Evolutionary conservation across 2,888 invertebrate species (phyloP).

Genomic region (Lycaena phlaeas): DNA sequence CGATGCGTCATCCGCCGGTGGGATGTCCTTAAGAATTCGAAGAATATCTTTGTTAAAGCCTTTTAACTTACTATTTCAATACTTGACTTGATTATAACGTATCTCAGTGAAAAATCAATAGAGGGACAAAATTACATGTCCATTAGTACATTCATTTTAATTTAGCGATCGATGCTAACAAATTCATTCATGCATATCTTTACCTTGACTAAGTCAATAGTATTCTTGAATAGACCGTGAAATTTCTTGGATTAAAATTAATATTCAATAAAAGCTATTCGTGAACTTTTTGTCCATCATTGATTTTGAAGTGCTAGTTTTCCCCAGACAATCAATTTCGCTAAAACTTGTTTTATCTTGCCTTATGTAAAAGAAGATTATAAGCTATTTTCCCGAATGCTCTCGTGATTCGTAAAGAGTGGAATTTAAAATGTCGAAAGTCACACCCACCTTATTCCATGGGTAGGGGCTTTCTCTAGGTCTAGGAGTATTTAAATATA

Average conservation of each 20-base stretch:
- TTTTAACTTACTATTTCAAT: too few relatives aligned
- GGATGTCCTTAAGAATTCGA: slow-evolving; percentile 72
- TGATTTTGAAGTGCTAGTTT: neutral
- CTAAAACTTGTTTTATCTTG: neutral
- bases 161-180: slow-evolving; percentile 58
- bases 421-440: too few relatives aligned
- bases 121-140: slow-evolving; percentile 5
- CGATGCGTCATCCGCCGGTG: slow-evolving; percentile 77
- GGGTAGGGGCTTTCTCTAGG: too few relatives aligned
- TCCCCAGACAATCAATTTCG: neutral
- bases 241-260: neutral
- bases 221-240: neutral
- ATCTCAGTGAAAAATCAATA: too few relatives aligned
- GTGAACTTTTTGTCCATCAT: neutral
- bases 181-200: slow-evolving; percentile 55
- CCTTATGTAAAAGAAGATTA: too few relatives aligned
- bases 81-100: too few relatives aligned
- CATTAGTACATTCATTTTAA: slow-evolving; percentile 11
- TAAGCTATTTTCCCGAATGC: too few relatives aligned
- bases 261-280: neutral
- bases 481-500: too few relatives aligned
- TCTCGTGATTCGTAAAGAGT: too few relatives aligned
- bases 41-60: too few relatives aligned
- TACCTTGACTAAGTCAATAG: slow-evolving; percentile 28
- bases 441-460: too few relatives aligned